These are phyloP conservation scores for Macrobrachium nipponense DNA, from an alignment of 1,140 invertebrate species.

Conservation along the genomic window DNA sequence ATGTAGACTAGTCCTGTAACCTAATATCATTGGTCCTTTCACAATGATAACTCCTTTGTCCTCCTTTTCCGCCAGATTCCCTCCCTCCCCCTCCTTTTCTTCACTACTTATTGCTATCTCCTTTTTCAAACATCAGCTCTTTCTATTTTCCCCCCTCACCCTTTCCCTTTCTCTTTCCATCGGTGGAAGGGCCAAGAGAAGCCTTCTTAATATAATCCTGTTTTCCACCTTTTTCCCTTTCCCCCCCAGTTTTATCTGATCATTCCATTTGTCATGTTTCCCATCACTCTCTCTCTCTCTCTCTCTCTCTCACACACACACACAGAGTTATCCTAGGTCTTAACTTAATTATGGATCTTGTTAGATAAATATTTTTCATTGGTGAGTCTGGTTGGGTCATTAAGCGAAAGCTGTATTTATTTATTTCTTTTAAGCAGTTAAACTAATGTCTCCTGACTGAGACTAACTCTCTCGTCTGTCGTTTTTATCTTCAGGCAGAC, in stretches of 20 bases:
- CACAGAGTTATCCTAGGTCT: background rate
- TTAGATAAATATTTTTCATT: background rate
- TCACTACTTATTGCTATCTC: too few relatives aligned
- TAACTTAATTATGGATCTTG: background rate
- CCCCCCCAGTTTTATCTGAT: background rate
- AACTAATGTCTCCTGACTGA: too few relatives aligned
- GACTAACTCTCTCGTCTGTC: too few relatives aligned
- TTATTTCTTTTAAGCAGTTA: too few relatives aligned
- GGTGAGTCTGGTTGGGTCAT: too few relatives aligned
- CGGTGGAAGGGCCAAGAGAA: too few relatives aligned
- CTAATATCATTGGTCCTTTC: too few relatives aligned
- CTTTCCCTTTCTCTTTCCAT: conserved; percentile 7
- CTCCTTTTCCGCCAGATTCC: background rate
- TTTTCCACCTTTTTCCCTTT: background rate
- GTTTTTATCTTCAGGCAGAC: too few relatives aligned
- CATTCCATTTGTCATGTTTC: background rate
- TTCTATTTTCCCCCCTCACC: background rate
- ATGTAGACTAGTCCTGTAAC: too few relatives aligned
- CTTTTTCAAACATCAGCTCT: background rate
- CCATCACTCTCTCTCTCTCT: conserved; percentile 3
- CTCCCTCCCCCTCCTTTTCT: background rate
- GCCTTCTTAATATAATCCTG: background rate
- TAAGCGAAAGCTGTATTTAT: too few relatives aligned
- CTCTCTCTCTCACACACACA: background rate
- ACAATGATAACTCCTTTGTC: background rate